phyloP scores from a whole-genome alignment of 2,797 vertebrate genomes.

The Meriones psammophilus region DNA sequence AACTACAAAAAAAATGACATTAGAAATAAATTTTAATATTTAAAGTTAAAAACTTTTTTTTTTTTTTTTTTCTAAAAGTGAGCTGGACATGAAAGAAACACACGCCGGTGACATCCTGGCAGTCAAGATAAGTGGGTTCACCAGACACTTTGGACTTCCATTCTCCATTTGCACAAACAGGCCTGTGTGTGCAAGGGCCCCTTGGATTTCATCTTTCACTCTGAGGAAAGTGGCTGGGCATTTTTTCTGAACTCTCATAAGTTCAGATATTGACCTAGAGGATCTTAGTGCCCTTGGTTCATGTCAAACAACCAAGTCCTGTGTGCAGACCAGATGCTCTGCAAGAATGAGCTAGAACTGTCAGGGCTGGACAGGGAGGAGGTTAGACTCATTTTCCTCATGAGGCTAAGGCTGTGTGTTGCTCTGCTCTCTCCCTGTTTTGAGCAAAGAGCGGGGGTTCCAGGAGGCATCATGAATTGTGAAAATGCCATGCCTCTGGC shows the following conservation, averaged over 20 bases:
- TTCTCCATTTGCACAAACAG: background rate
- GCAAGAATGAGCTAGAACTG: background rate
- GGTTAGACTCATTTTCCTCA: background rate
- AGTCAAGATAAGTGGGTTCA: background rate
- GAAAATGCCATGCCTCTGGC: background rate
- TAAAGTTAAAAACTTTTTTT: background rate
- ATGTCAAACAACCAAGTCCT: background rate
- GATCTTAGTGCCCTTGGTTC: background rate
- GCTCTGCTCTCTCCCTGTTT: background rate
- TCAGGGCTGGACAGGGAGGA: background rate
- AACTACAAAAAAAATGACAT: background rate
- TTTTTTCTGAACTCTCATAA: slow-evolving; percentile 6
- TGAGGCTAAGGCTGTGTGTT: background rate
- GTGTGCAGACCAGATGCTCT: background rate
- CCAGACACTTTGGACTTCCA: background rate
- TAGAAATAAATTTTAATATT: background rate
- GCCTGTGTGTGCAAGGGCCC: background rate
- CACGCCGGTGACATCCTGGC: background rate
- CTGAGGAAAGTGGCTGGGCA: background rate
- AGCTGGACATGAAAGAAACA: background rate
- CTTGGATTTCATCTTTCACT: slow-evolving; percentile 6
- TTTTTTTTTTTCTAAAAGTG: background rate
- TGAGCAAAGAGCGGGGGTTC: background rate
- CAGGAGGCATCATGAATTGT: background rate
- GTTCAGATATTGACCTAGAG: background rate